These are phyloP conservation scores for Acanthopleura granulata DNA, from an alignment of 2,888 invertebrate genomes.

Conservation along the genomic window DNA sequence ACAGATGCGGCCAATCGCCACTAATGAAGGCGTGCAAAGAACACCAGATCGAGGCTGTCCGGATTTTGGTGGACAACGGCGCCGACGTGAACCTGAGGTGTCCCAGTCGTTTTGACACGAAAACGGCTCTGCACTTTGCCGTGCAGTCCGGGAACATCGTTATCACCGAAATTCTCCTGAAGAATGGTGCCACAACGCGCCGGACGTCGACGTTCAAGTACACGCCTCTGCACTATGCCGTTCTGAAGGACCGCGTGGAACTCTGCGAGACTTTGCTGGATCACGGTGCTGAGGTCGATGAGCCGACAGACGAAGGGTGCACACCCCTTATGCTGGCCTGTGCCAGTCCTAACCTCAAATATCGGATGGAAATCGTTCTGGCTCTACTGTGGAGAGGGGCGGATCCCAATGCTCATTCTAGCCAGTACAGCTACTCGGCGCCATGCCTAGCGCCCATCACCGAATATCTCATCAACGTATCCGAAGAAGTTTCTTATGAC, in stretches of 20 bases:
- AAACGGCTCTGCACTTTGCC: constrained; percentile 91
- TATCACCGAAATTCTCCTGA: constrained; percentile 82
- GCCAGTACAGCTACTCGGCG: constrained; percentile 72
- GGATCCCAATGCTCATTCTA: constrained; percentile 70
- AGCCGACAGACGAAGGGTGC: constrained; percentile 66
- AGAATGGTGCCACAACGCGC: constrained; percentile 84
- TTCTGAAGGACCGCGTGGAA: constrained; percentile 73
- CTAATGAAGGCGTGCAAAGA: constrained; percentile 88
- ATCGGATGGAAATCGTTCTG: constrained; percentile 54
- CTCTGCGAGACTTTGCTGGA: constrained; percentile 66
- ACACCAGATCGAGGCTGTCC: constrained; percentile 51
- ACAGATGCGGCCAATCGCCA: constrained; percentile 88
- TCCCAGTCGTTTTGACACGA: constrained; percentile 86
- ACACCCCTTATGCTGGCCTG: constrained; percentile 70
- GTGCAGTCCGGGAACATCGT: constrained; percentile 82
- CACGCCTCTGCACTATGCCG: constrained; percentile 87
- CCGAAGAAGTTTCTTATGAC: constrained; percentile 76
- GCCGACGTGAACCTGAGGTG: constrained; percentile 90
- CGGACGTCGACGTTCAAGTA: constrained; percentile 76
- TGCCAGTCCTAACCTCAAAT: constrained; percentile 53
- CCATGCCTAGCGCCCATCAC: constrained; percentile 83
- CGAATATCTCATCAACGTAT: constrained; percentile 79
- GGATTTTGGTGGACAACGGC: constrained; percentile 81
- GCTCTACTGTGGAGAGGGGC: constrained; percentile 60
- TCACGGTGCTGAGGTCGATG: constrained; percentile 71